A percentile compares a stretch with the other conserved stretches of the same genome.
phyloP scores from a whole-genome alignment of 2,113 vertebrate species.

The Amazona guildingii region DNA sequence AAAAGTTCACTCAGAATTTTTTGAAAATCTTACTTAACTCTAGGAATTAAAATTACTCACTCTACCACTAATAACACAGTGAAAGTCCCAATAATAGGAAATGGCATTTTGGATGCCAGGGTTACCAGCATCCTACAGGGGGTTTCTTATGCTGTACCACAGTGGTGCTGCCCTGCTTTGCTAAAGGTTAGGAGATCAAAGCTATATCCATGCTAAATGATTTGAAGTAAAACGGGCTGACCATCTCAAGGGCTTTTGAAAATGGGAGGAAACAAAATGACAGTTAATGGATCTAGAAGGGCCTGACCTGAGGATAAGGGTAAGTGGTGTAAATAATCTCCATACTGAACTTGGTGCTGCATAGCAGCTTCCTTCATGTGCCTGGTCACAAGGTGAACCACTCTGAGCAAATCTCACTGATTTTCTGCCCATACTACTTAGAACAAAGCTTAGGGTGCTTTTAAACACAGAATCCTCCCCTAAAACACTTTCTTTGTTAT shows the following conservation, averaged over 20 bases:
- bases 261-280: conserved; percentile 13
- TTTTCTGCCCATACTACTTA: neutral
- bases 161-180: neutral
- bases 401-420: neutral
- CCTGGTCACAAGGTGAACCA: neutral
- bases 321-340: conserved; percentile 11
- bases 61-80: fast-evolving
- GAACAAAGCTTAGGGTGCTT: neutral
- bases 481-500: neutral
- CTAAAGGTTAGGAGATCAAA: neutral
- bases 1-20: neutral
- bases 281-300: conserved; percentile 18
- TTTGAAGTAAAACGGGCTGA: conserved; percentile 9
- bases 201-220: neutral
- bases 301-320: conserved; percentile 27
- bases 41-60: neutral
- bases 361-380: neutral
- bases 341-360: neutral
- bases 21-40: neutral
- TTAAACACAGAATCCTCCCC: neutral
- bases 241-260: conserved; percentile 39
- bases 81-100: neutral
- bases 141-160: neutral
- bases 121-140: neutral
- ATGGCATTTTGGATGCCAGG: fast-evolving